Percentiles rank a stretch among this genome's conserved stretches.
Conservation (phyloP, 2,113 vertebrate species). For the Cettia cetti region DNA sequence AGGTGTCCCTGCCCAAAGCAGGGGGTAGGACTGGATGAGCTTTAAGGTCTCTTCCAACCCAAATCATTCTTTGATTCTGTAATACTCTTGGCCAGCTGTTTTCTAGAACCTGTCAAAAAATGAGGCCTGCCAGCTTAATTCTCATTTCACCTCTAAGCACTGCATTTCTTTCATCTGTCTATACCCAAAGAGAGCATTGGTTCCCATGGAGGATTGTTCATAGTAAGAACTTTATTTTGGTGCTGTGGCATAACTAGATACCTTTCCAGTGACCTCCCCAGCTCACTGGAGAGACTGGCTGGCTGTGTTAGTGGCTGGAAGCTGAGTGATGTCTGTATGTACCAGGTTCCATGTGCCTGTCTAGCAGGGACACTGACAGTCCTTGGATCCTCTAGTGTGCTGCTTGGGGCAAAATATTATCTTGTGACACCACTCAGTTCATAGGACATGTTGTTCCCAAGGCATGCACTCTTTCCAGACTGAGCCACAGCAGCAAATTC, state of each 20-base stretch:
- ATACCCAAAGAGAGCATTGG: fast-evolving
- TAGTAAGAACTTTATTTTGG: neutral
- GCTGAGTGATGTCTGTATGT: neutral
- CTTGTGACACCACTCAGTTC: neutral
- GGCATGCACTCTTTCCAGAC: neutral
- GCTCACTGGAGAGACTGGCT: neutral
- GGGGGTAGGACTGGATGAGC: neutral
- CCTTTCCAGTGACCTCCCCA: neutral
- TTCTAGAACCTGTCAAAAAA: neutral
- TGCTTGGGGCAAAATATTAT: neutral
- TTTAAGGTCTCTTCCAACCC: neutral
- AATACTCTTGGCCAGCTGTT: neutral
- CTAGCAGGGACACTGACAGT: neutral
- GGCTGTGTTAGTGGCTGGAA: neutral
- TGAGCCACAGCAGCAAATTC: neutral
- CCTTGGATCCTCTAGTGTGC: neutral
- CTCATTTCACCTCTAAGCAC: neutral
- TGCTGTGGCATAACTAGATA: neutral
- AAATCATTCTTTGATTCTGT: neutral
- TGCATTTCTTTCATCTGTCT: neutral
- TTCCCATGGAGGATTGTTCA: neutral
- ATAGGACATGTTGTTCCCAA: neutral
- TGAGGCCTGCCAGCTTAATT: neutral
- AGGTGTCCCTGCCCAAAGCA: neutral
- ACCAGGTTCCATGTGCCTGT: neutral